phyloP scores from a whole-genome alignment of 2,797 vertebrate species.

The Sparidentex hasta region DNA sequence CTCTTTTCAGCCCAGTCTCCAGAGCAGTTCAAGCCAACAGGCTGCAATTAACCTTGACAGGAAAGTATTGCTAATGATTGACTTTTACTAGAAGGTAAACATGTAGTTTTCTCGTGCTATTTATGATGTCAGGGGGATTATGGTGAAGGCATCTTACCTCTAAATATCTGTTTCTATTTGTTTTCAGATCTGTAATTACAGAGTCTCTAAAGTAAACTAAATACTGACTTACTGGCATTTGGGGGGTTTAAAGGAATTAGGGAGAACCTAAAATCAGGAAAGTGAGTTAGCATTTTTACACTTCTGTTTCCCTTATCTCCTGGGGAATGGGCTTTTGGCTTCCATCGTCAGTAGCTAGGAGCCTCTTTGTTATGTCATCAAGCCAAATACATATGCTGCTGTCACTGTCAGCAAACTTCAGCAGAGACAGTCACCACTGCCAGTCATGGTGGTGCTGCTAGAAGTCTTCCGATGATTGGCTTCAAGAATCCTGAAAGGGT shows the following conservation, averaged over 20 bases:
- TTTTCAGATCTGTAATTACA: background rate
- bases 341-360: too few relatives aligned
- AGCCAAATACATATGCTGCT: too few relatives aligned
- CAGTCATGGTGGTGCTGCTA: too few relatives aligned
- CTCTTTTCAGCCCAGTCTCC: constrained; percentile 5
- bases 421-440: too few relatives aligned
- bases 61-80: background rate
- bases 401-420: too few relatives aligned
- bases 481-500: too few relatives aligned
- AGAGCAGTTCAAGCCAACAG: background rate
- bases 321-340: too few relatives aligned
- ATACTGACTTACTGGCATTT: background rate
- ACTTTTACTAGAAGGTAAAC: background rate
- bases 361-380: too few relatives aligned
- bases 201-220: background rate
- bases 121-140: background rate
- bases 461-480: too few relatives aligned
- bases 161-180: background rate
- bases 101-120: background rate
- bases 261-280: too few relatives aligned
- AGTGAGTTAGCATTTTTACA: too few relatives aligned
- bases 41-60: constrained; percentile 25
- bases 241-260: constrained; percentile 1
- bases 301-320: too few relatives aligned
- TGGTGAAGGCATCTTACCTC: background rate